phyloP scores from a whole-genome alignment of 2,888 invertebrate genomes.

The Lapara coniferarum region DNA sequence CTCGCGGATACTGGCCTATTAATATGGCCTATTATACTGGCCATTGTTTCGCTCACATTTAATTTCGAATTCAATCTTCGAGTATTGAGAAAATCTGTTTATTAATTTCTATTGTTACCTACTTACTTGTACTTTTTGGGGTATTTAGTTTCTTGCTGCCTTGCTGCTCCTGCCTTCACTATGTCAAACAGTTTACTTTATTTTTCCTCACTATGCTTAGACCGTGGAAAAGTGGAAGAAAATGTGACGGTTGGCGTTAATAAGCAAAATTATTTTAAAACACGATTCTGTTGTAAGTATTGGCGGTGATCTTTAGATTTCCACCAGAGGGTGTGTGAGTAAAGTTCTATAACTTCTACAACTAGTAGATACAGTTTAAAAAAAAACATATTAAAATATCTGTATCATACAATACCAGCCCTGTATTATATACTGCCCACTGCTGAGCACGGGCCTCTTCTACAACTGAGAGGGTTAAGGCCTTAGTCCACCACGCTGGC shows the following conservation, averaged over 20 bases:
- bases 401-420: too few relatives aligned
- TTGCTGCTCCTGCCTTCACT: neutral
- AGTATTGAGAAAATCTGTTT: neutral
- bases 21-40: too few relatives aligned
- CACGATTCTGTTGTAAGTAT: conserved; percentile 23
- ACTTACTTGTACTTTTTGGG: too few relatives aligned
- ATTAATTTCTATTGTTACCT: too few relatives aligned
- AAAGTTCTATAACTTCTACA: neutral
- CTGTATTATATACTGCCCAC: too few relatives aligned
- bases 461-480: too few relatives aligned
- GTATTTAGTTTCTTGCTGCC: neutral
- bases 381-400: too few relatives aligned
- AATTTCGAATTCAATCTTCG: neutral
- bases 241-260: conserved; percentile 25
- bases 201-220: conserved; percentile 10
- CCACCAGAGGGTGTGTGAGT: neutral
- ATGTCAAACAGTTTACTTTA: conserved; percentile 1
- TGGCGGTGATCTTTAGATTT: neutral
- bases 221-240: conserved; percentile 13
- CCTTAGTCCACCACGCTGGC: too few relatives aligned
- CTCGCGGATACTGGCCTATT: too few relatives aligned
- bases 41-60: too few relatives aligned
- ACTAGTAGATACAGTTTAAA: too few relatives aligned
- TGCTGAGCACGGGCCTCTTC: too few relatives aligned
- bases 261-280: conserved; percentile 33